Percentiles rank a stretch among this genome's conserved stretches.
These are phyloP conservation scores for Psettodes erumei DNA, from an alignment of 2,113 vertebrate genomes.

Conservation along the genomic window DNA sequence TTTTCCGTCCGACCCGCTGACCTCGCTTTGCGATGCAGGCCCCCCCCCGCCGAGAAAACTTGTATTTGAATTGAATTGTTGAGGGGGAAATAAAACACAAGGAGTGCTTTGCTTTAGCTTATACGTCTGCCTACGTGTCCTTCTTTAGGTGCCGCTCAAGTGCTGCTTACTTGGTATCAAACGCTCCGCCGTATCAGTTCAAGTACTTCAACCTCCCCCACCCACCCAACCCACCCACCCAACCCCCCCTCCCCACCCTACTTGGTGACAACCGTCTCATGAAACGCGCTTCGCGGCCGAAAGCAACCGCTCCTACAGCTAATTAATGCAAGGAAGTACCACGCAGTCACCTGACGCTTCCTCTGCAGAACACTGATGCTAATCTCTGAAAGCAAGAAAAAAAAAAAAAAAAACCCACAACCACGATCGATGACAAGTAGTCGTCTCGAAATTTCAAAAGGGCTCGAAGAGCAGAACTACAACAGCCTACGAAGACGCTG, in stretches of 20 bases:
- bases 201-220: slow-evolving; percentile 21
- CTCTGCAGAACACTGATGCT: slow-evolving; percentile 39
- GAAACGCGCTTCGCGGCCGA: slow-evolving; percentile 40
- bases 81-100: slow-evolving; percentile 8
- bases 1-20: not conserved
- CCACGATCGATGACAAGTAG: slow-evolving; percentile 6
- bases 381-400: slow-evolving; percentile 47
- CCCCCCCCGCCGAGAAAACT: slow-evolving; percentile 9
- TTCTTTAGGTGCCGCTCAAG: slow-evolving; percentile 22
- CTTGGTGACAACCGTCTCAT: slow-evolving; percentile 32
- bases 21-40: slow-evolving; percentile 30
- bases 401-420: slow-evolving; percentile 36
- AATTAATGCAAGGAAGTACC: slow-evolving; percentile 53
- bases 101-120: slow-evolving; percentile 27
- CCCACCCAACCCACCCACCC: not conserved
- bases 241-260: not conserved
- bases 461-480: slow-evolving; percentile 23
- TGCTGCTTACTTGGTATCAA: slow-evolving; percentile 35
- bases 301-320: slow-evolving; percentile 49
- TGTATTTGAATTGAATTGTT: too few species aligned
- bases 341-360: slow-evolving; percentile 29
- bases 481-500: slow-evolving; percentile 59
- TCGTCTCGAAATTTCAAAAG: slow-evolving; percentile 29
- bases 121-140: slow-evolving; percentile 21
- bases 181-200: slow-evolving; percentile 11